Percentiles rank a stretch among this genome's conserved stretches.
These are phyloP conservation scores for Polypterus bichir DNA, from an alignment of 2,113 vertebrate species.

Conservation along the genomic window DNA sequence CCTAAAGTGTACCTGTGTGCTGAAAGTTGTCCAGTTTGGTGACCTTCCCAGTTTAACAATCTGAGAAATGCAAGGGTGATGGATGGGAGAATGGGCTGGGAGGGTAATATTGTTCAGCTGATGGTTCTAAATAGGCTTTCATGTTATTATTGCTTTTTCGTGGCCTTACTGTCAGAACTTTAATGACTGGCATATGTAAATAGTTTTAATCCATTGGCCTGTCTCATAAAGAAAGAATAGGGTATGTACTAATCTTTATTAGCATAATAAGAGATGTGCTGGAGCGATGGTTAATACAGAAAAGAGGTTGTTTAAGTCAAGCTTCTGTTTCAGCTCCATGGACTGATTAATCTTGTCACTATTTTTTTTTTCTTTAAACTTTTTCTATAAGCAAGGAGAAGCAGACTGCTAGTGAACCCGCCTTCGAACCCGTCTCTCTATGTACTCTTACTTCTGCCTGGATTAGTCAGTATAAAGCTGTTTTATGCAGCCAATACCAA, in stretches of 20 bases:
- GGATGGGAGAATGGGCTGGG: too few species aligned
- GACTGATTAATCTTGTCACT: constrained; percentile 54
- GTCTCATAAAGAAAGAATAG: constrained; percentile 45
- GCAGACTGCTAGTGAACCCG: constrained; percentile 31
- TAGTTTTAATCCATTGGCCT: constrained; percentile 42
- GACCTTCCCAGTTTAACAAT: too few species aligned
- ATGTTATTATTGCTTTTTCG: constrained; percentile 3
- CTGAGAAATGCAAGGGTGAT: too few species aligned
- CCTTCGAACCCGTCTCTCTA: constrained; percentile 43
- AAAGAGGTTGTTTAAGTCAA: constrained; percentile 58
- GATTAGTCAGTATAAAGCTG: constrained; percentile 60
- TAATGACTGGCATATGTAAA: constrained; percentile 18
- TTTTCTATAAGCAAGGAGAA: constrained; percentile 24
- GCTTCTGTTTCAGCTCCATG: constrained; percentile 48
- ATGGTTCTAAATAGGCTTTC: background rate
- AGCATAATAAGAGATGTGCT: constrained; percentile 59
- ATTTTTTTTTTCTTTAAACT: constrained; percentile 31
- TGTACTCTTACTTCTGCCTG: constrained; percentile 57
- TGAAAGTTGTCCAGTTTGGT: too few species aligned
- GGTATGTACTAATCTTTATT: constrained; percentile 58
- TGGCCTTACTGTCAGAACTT: background rate
- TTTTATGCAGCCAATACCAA: constrained; percentile 54
- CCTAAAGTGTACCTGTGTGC: too few species aligned
- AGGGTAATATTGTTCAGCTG: too few species aligned
- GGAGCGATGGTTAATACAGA: constrained; percentile 50